Evolutionary conservation across 2,888 invertebrate genomes (phyloP), one percentile per base, ranked within the genome.

Genomic region (Drosophila eohydei): DNA sequence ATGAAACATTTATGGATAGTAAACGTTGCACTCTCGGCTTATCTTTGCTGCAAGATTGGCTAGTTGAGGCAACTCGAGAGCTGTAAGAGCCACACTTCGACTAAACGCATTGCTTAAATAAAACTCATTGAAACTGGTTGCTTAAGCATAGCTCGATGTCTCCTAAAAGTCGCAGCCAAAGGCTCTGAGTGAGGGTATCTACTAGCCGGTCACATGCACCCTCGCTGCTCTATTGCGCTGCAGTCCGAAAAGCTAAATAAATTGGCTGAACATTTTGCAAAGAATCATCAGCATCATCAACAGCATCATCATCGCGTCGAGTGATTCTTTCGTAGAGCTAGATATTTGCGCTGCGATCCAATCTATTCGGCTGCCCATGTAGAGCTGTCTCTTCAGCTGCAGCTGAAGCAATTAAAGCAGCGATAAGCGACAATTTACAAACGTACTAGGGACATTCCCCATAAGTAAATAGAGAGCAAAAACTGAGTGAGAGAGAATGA

Each of bases 181-280:
- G 28, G 2, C 8, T 3, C 14, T 46, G 4, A 21, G 2, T 14
- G 4, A 51, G 34, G 36, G 36, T 14, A 52, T 36, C 34, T 52
- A 12, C 51, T 26, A 36, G 14, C 36, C 51, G 14, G 14, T 14
- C 26, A 36, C 14, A 16, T 12, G 6, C 14, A 14, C 54, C 60
- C 61, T 59, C 59, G 67, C 51, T 54, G 51, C 2, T 46, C 50
- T 81, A 71, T 46, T 58, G 55, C 67, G 48, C 43, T 62, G 61
- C 63, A 71, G 43, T 65, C 54, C 54, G 26, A 54, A 69, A 69
- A 69, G 60, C 58, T 78, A 79, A 78, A 76, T 83, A 83, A 88
- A 83, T 83, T 83, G 86, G 68, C 71, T 76, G 75, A 80, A 65
- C 75, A 78, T 77, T 84, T 84, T 78, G 82, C 83, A 78, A 78